A percentile compares a stretch with the other conserved stretches of the same genome.
Conservation (phyloP, 2,113 vertebrate genomes). For the Addax nasomaculatus region DNA sequence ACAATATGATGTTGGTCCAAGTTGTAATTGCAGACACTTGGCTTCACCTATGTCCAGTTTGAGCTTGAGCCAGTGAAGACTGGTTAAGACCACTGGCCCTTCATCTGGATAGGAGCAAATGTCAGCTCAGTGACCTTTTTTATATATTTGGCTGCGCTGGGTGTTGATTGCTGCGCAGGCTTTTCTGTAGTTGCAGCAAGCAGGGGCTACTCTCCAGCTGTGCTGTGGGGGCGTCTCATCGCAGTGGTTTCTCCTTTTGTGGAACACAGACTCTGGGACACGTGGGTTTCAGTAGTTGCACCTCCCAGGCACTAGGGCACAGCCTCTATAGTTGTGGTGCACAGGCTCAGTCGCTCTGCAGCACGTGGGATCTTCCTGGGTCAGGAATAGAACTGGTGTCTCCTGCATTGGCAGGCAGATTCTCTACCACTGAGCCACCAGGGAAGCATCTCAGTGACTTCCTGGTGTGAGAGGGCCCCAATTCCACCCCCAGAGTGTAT, state of each 20-base stretch:
- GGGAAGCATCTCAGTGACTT: background rate
- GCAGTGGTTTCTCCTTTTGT: background rate
- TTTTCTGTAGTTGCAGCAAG: background rate
- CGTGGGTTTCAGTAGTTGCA: fast-evolving
- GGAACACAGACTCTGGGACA: background rate
- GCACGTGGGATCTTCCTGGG: background rate
- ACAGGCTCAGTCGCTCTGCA: background rate
- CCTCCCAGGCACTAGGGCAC: background rate
- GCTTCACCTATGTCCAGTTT: background rate
- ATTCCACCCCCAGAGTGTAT: background rate
- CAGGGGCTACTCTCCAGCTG: background rate
- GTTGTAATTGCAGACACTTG: background rate
- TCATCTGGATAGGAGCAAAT: background rate
- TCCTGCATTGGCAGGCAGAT: background rate
- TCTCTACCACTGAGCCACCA: background rate
- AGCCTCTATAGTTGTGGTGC: background rate
- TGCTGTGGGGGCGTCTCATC: background rate
- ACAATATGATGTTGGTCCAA: background rate
- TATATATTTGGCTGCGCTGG: background rate
- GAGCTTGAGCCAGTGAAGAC: background rate
- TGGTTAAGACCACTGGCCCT: background rate
- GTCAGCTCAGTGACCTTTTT: background rate
- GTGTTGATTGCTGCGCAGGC: background rate
- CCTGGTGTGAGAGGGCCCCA: background rate
- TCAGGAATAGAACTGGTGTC: background rate